Percentiles rank a stretch among this genome's conserved stretches.
These are phyloP conservation scores for Cheilinus undulatus DNA, from an alignment of 2,113 vertebrate genomes.

Conservation along the genomic window DNA sequence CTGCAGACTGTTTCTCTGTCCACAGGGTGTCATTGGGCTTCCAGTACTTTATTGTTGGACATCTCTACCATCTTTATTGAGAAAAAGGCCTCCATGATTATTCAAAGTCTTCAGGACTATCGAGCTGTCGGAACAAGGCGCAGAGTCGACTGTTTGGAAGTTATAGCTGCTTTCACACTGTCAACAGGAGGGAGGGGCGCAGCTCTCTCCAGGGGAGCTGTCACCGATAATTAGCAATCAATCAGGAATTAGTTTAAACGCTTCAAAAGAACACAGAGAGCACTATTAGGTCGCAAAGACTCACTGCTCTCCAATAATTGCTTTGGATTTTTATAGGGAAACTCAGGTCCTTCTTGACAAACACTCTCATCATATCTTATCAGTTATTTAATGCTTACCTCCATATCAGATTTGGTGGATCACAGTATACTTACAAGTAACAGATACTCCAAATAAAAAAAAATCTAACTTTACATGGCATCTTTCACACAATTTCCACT, in stretches of 20 bases:
- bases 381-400: too few relatives aligned
- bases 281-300: slow-evolving; percentile 81
- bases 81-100: slow-evolving; percentile 65
- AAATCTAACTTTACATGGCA: too few relatives aligned
- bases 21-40: slow-evolving; percentile 46
- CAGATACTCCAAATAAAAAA: too few relatives aligned
- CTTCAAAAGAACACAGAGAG: slow-evolving; percentile 80
- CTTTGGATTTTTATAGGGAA: slow-evolving; percentile 59
- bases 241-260: slow-evolving; percentile 83
- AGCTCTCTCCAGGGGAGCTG: slow-evolving; percentile 60
- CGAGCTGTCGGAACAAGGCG: slow-evolving; percentile 62
- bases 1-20: slow-evolving; percentile 40
- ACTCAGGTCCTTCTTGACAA: slow-evolving; percentile 38
- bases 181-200: slow-evolving; percentile 53
- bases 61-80: slow-evolving; percentile 64
- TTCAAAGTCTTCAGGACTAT: slow-evolving; percentile 71
- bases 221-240: slow-evolving; percentile 83
- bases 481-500: too few relatives aligned
- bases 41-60: slow-evolving; percentile 60
- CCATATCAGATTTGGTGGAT: too few relatives aligned
- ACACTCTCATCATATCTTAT: slow-evolving; percentile 17
- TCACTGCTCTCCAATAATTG: slow-evolving; percentile 80
- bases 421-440: too few relatives aligned
- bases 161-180: slow-evolving; percentile 70
- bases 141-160: slow-evolving; percentile 68